Evolutionary conservation across 2,888 invertebrate species (phyloP).

Genomic region (Meganola albula): DNA sequence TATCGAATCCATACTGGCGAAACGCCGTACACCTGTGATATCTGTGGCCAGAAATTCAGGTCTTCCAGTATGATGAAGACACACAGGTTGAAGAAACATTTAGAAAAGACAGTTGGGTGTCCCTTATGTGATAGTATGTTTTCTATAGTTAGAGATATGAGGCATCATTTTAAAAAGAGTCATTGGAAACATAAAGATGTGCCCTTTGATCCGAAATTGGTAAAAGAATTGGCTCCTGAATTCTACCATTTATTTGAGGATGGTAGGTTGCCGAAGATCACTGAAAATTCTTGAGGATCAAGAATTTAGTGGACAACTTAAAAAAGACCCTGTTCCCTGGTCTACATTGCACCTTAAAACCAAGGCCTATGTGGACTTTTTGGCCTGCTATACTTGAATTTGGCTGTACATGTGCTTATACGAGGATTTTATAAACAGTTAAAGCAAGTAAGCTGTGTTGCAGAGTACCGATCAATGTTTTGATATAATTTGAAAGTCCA

Average conservation of each 20-base stretch:
- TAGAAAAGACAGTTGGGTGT: conserved; percentile 37
- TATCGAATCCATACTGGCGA: conserved; percentile 42
- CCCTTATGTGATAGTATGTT: conserved; percentile 43
- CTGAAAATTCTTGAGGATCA: too few relatives aligned
- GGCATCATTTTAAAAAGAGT: conserved; percentile 41
- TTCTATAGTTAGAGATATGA: conserved; percentile 38
- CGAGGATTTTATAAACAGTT: too few relatives aligned
- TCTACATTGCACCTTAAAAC: too few relatives aligned
- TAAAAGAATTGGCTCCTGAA: conserved; percentile 28
- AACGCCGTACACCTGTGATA: conserved; percentile 39
- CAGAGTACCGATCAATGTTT: too few relatives aligned
- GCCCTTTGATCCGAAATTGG: conserved; percentile 35
- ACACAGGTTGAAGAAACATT: conserved; percentile 40
- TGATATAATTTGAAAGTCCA: too few relatives aligned
- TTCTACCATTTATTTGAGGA: conserved; percentile 39
- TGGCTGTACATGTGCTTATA: too few relatives aligned
- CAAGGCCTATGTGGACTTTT: too few relatives aligned
- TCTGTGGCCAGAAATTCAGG: conserved; percentile 40
- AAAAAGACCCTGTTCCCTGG: too few relatives aligned
- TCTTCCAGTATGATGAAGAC: conserved; percentile 44
- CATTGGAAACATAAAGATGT: conserved; percentile 40
- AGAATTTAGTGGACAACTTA: too few relatives aligned
- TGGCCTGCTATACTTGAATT: too few relatives aligned
- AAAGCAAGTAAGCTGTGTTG: too few relatives aligned
- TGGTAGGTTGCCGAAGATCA: conserved; percentile 28